Conservation (phyloP, 1,140 invertebrate genomes). For the Bombus breviceps region DNA sequence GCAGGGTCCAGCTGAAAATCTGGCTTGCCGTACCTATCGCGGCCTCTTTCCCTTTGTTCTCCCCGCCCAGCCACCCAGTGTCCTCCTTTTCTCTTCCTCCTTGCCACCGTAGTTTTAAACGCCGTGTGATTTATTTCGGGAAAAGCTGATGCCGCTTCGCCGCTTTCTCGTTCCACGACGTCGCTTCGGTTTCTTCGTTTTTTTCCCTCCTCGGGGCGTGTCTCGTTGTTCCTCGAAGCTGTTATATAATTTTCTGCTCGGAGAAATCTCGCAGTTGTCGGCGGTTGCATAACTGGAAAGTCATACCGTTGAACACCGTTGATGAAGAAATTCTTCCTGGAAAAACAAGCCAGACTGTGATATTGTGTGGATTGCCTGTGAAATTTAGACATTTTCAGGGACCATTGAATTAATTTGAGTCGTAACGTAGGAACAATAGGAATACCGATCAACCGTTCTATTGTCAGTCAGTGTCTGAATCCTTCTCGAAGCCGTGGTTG, state of each 20-base stretch:
- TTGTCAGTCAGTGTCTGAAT: neutral
- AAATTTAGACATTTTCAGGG: neutral
- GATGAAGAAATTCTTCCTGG: neutral
- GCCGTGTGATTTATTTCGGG: conserved; percentile 73
- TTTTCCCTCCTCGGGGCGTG: rapidly evolving
- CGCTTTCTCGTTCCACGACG: conserved; percentile 10
- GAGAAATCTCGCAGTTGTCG: neutral
- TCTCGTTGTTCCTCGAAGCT: neutral
- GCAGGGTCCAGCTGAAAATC: conserved; percentile 50
- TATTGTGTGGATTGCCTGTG: neutral
- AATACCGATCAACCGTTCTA: neutral
- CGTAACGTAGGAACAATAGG: neutral
- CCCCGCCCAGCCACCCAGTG: neutral
- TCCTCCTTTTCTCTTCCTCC: neutral
- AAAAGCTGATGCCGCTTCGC: neutral
- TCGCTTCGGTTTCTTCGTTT: neutral
- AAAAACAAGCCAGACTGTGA: neutral
- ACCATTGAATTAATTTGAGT: neutral
- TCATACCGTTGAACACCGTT: neutral
- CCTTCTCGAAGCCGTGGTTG: neutral
- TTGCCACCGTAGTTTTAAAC: conserved; percentile 58
- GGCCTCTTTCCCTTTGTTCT: conserved; percentile 28
- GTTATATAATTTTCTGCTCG: conserved; percentile 24
- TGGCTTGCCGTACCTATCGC: conserved; percentile 21
- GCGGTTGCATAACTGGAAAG: conserved; percentile 3